These are phyloP conservation scores for Petromus typicus DNA, from an alignment of 2,113 vertebrate species.

Conservation along the genomic window DNA sequence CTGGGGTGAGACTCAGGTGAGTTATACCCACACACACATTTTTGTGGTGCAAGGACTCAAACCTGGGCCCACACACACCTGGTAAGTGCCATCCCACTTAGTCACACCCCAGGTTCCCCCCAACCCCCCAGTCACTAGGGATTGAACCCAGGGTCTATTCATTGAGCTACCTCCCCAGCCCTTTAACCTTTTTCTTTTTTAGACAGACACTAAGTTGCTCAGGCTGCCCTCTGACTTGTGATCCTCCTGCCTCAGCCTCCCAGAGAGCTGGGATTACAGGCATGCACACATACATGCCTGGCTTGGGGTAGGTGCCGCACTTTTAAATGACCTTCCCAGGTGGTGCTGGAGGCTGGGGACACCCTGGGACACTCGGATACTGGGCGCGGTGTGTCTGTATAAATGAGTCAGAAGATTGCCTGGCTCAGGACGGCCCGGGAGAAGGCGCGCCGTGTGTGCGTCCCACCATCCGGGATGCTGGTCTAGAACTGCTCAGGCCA, in stretches of 20 bases:
- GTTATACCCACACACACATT: background rate
- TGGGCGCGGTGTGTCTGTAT: background rate
- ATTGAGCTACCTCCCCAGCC: background rate
- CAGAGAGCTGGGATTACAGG: background rate
- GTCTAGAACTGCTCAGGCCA: background rate
- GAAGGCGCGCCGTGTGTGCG: rapidly evolving
- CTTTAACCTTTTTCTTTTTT: background rate
- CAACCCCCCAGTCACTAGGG: background rate
- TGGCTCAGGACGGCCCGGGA: background rate
- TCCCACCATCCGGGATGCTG: background rate
- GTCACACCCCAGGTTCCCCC: too few relatives aligned
- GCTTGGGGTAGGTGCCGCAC: background rate
- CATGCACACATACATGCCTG: background rate
- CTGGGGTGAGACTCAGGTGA: too few relatives aligned
- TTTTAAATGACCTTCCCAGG: background rate
- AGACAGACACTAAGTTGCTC: background rate
- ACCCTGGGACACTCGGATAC: background rate
- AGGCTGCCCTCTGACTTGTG: background rate
- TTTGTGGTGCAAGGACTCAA: background rate
- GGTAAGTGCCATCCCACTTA: background rate
- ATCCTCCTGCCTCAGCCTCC: background rate
- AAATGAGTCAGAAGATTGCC: too few relatives aligned
- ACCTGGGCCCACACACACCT: too few relatives aligned
- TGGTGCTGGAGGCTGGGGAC: background rate
- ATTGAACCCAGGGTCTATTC: background rate